Conservation (phyloP, 2,888 invertebrate species). For the Noctuana brunneofusca region DNA sequence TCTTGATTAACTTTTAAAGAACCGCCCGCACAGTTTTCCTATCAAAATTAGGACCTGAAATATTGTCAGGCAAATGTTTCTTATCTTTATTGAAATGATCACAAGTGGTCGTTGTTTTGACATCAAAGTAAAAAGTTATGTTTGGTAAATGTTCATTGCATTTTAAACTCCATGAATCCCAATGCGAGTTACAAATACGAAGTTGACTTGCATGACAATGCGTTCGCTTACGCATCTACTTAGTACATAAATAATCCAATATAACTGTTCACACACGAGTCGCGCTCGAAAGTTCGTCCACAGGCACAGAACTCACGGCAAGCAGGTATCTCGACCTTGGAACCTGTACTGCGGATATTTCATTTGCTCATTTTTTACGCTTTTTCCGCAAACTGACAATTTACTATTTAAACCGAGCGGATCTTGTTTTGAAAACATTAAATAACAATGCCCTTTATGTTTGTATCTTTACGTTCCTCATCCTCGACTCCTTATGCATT, state of each 20-base stretch:
- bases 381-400: conserved; percentile 68
- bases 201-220: conserved; percentile 42
- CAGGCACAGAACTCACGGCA: conserved; percentile 65
- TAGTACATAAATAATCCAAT: conserved; percentile 49
- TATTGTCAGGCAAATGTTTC: neutral
- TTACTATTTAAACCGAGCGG: conserved; percentile 43
- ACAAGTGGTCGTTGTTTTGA: neutral
- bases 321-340: conserved; percentile 75
- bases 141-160: conserved; percentile 10
- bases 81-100: too few species aligned
- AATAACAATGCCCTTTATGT: conserved; percentile 31
- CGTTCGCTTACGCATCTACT: conserved; percentile 41
- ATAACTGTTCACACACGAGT: conserved; percentile 43
- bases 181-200: conserved; percentile 27
- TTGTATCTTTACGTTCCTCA: conserved; percentile 15
- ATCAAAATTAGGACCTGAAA: too few species aligned
- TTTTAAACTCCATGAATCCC: conserved; percentile 14
- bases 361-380: conserved; percentile 62
- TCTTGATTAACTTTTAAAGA: too few species aligned
- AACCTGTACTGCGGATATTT: conserved; percentile 68
- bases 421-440: conserved; percentile 39
- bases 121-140: neutral
- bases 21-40: too few species aligned
- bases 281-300: conserved; percentile 70
- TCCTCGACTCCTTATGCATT: conserved; percentile 16